A percentile compares a stretch with the other conserved stretches of the same genome.
phyloP scores from a whole-genome alignment of 2,888 invertebrate genomes.

The Dorcus hopei region DNA sequence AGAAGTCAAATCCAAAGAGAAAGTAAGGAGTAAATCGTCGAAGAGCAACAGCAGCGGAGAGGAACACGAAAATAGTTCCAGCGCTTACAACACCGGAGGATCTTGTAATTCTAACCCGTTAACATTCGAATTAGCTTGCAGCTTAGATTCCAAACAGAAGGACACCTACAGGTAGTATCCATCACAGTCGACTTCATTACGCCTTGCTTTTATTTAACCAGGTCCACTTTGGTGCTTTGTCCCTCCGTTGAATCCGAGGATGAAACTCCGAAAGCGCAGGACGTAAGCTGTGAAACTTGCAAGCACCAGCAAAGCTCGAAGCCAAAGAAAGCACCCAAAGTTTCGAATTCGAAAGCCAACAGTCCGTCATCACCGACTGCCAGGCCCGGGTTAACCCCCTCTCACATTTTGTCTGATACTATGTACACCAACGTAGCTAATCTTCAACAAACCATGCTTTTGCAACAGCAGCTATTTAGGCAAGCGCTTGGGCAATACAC shows the following conservation, averaged over 20 bases:
- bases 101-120: constrained; percentile 68
- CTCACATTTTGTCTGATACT: constrained; percentile 54
- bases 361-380: constrained; percentile 39
- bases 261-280: constrained; percentile 24
- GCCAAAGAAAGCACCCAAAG: constrained; percentile 34
- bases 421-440: constrained; percentile 71
- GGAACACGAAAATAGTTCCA: constrained; percentile 62
- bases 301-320: constrained; percentile 29
- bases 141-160: constrained; percentile 47
- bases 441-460: constrained; percentile 64
- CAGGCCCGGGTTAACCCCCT: constrained; percentile 28
- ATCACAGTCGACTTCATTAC: constrained; percentile 7
- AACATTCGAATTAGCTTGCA: constrained; percentile 53
- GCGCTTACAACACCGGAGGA: constrained; percentile 73
- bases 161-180: constrained; percentile 33
- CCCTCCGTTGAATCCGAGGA: constrained; percentile 35
- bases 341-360: constrained; percentile 32
- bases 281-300: constrained; percentile 34
- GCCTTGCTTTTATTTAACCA: constrained; percentile 24
- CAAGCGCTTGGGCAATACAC: constrained; percentile 51
- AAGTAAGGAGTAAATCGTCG: constrained; percentile 35
- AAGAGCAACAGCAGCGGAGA: constrained; percentile 52
- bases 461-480: constrained; percentile 64
- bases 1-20: constrained; percentile 32
- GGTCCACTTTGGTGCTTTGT: constrained; percentile 41